Conservation (phyloP, 2,797 vertebrate species). For the Hemibagrus guttatus region DNA sequence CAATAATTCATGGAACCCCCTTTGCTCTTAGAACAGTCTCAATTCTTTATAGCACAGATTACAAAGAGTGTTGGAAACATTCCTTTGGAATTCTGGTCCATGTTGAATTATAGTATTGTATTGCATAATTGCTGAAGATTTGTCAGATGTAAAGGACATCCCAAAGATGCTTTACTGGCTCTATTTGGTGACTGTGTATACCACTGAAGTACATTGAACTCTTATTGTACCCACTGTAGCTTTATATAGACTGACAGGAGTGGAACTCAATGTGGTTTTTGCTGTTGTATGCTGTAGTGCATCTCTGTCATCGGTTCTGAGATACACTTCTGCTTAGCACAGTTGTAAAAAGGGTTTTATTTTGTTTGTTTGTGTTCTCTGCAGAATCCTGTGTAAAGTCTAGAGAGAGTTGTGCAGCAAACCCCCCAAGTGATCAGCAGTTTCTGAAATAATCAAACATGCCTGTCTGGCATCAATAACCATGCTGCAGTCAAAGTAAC, state of each 20-base stretch:
- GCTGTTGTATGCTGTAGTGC: too few species aligned
- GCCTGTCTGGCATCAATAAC: too few species aligned
- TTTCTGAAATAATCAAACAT: not conserved
- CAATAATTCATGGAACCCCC: too few species aligned
- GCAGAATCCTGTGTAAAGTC: too few species aligned
- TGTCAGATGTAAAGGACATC: not conserved
- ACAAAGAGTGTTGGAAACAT: not conserved
- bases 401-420: not conserved
- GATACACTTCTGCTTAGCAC: too few species aligned
- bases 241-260: too few species aligned
- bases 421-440: not conserved
- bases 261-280: too few species aligned
- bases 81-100: too few species aligned
- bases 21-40: not conserved
- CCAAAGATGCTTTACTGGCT: not conserved
- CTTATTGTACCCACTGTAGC: too few species aligned
- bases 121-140: not conserved
- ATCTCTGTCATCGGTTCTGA: too few species aligned
- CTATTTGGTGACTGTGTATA: too few species aligned
- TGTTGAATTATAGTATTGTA: not conserved
- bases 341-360: not conserved
- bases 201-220: too few species aligned
- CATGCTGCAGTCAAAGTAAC: not conserved
- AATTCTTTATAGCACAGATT: not conserved
- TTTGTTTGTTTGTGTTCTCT: not conserved